phyloP scores from a whole-genome alignment of 2,888 invertebrate species.

The Rhynchonema sp. region DNA sequence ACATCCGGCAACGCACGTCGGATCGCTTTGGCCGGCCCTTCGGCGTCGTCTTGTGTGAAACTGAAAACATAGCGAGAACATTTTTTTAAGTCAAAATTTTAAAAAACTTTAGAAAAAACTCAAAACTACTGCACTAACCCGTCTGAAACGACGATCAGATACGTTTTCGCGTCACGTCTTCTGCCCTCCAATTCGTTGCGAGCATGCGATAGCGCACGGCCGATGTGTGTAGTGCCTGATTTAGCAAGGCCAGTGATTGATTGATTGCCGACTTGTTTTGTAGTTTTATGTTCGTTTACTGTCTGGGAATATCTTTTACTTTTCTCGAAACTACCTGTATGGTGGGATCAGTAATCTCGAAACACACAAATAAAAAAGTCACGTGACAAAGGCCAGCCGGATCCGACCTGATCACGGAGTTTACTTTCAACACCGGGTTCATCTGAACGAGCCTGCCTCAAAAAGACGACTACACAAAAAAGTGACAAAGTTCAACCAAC shows the following conservation, averaged over 20 bases:
- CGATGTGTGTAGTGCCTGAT: conserved; percentile 23
- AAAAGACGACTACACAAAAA: no score
- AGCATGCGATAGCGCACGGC: conserved; percentile 18
- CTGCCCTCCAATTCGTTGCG: conserved; percentile 14
- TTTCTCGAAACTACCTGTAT: no score
- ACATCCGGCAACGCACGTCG: conserved; percentile 14
- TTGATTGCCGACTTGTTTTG: background rate
- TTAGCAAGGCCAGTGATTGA: background rate
- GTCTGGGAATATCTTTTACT: no score
- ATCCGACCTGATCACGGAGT: no score
- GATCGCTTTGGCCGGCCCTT: conserved; percentile 13
- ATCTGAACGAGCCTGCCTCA: no score
- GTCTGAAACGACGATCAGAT: conserved; percentile 21
- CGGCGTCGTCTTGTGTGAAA: conserved; percentile 16
- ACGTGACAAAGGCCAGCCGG: no score
- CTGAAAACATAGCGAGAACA: conserved; percentile 8
- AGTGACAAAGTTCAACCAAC: no score
- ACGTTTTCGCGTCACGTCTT: conserved; percentile 15
- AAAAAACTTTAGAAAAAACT: background rate
- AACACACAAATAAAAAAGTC: no score
- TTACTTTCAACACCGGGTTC: no score
- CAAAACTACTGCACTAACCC: conserved; percentile 11
- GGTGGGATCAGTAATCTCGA: no score
- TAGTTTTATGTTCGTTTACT: no score
- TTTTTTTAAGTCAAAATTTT: background rate